Percentiles rank a stretch among this genome's conserved stretches.
Conservation (phyloP, 2,888 invertebrate species). For the Cybosia mesomella region DNA sequence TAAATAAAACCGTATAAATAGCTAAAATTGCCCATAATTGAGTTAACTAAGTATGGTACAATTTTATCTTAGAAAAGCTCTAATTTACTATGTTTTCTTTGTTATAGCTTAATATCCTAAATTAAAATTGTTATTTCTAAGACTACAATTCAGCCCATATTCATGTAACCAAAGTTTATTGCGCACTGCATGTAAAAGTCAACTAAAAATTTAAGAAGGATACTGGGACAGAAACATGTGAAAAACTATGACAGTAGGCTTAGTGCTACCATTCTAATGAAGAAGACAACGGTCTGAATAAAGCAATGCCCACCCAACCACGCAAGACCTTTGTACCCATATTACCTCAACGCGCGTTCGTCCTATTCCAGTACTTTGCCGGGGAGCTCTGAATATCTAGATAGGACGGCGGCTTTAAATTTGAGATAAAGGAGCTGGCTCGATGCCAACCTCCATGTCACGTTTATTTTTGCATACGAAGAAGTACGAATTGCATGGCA, state of each 20-base stretch:
- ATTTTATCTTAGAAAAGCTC: no score
- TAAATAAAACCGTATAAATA: no score
- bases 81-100: no score
- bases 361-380: slow-evolving; percentile 43
- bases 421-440: slow-evolving; percentile 69
- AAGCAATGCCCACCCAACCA: slow-evolving; percentile 58
- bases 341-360: slow-evolving; percentile 46
- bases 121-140: no score
- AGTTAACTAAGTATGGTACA: no score
- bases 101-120: no score
- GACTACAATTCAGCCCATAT: neutral
- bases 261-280: slow-evolving; percentile 64
- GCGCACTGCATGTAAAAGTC: neutral
- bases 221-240: slow-evolving; percentile 25
- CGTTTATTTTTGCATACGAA: slow-evolving; percentile 60
- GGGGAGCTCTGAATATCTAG: slow-evolving; percentile 55
- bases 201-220: neutral
- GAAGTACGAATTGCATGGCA: slow-evolving; percentile 42
- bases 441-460: slow-evolving; percentile 67
- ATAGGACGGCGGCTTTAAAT: slow-evolving; percentile 67
- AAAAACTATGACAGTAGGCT: slow-evolving; percentile 53
- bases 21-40: no score
- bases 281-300: slow-evolving; percentile 69
- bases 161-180: neutral
- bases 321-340: slow-evolving; percentile 53